Percentiles rank a stretch among this genome's conserved stretches.
phyloP scores from a whole-genome alignment of 2,113 vertebrate genomes.

The Leptobrachium ailaonicum region DNA sequence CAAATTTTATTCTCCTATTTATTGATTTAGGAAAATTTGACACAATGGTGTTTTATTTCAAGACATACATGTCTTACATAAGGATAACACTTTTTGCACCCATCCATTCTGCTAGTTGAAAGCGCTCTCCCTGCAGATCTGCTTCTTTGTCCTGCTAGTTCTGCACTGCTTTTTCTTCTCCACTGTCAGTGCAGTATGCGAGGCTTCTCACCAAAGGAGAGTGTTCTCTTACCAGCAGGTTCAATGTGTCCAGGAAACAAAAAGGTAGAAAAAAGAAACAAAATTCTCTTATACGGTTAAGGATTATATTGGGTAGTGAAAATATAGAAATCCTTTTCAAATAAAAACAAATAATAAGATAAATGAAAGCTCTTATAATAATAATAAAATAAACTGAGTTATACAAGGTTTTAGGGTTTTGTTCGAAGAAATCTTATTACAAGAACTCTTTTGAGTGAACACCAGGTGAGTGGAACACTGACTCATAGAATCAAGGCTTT shows the following conservation, averaged over 20 bases:
- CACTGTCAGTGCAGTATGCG: conserved; percentile 1
- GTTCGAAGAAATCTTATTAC: conserved; percentile 48
- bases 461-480: conserved; percentile 37
- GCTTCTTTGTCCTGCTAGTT: background rate
- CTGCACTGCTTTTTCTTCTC: conserved; percentile 20
- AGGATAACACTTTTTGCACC: conserved; percentile 29
- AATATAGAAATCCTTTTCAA: conserved; percentile 41
- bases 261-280: conserved; percentile 13
- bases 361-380: conserved; percentile 41
- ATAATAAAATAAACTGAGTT: conserved; percentile 44
- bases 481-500: conserved; percentile 51
- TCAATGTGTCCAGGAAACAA: conserved; percentile 14
- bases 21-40: conserved; percentile 39
- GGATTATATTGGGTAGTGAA: conserved; percentile 18
- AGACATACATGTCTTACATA: conserved; percentile 49
- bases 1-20: conserved; percentile 47
- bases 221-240: conserved; percentile 33
- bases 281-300: conserved; percentile 23
- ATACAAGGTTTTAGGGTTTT: conserved; percentile 41
- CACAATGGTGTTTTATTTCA: conserved; percentile 45
- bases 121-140: background rate
- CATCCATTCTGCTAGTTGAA: conserved; percentile 20
- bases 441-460: conserved; percentile 49
- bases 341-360: conserved; percentile 35
- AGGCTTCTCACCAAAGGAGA: conserved; percentile 14